Percentiles rank a stretch among this genome's conserved stretches.
Evolutionary conservation across 2,797 vertebrate species (phyloP).

Genomic region (Falco concolor): DNA sequence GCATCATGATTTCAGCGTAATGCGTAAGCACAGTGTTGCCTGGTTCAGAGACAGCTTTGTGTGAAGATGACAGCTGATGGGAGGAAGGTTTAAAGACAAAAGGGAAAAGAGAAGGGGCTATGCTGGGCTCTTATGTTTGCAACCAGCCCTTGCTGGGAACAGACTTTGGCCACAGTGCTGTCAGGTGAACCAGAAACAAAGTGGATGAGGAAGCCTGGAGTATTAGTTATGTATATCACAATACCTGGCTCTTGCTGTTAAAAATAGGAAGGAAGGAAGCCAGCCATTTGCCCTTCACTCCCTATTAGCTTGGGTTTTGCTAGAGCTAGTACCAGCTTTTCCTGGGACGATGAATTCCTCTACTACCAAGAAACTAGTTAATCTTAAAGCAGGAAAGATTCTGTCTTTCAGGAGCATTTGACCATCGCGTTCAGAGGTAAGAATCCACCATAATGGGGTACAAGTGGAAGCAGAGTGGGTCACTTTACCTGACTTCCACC

Average conservation of each 20-base stretch:
- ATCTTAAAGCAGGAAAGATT: neutral
- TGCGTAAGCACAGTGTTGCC: neutral
- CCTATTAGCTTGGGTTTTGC: neutral
- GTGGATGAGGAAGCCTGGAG: neutral
- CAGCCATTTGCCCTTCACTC: neutral
- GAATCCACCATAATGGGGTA: neutral
- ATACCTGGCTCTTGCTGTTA: neutral
- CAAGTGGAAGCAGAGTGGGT: neutral
- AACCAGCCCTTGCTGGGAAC: neutral
- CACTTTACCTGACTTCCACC: neutral
- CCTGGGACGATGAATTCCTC: neutral
- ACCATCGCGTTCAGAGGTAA: neutral
- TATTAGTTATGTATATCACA: accelerated
- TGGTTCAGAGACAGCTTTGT: neutral
- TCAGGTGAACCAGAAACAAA: neutral
- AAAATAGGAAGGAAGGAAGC: neutral
- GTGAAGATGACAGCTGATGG: neutral
- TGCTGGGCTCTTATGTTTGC: accelerated
- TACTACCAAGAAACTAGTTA: neutral
- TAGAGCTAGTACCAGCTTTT: neutral
- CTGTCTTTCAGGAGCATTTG: neutral
- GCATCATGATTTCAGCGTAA: neutral
- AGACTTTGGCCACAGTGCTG: neutral
- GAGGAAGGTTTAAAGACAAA: neutral
- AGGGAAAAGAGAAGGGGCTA: neutral